These are phyloP conservation scores for Probaryconus sp. DNA, from an alignment of 1,140 invertebrate species.

Conservation along the genomic window DNA sequence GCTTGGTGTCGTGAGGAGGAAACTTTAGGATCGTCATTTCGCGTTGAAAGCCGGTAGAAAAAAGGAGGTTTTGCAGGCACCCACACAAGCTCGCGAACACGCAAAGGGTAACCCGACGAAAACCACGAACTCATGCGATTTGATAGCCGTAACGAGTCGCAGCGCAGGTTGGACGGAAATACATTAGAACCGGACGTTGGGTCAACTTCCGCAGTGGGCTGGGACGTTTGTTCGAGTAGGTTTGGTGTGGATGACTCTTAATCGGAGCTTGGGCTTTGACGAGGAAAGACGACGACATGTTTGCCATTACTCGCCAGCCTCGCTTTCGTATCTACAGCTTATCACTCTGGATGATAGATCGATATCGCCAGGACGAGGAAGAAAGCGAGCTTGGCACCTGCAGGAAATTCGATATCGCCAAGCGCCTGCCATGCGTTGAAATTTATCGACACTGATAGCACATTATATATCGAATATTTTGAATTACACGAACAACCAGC, in stretches of 20 bases:
- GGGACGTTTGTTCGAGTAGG: not conserved
- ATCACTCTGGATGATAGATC: slow-evolving; percentile 46
- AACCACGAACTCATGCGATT: slow-evolving; percentile 68
- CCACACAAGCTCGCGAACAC: not conserved
- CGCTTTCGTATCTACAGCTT: not conserved
- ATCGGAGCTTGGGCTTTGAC: not conserved
- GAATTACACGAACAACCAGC: slow-evolving; percentile 35
- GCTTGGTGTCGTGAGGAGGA: not conserved
- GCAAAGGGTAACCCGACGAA: slow-evolving; percentile 31
- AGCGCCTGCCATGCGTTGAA: slow-evolving; percentile 26
- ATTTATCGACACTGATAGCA: slow-evolving; percentile 38
- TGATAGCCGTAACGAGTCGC: slow-evolving; percentile 66
- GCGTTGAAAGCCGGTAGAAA: slow-evolving; percentile 3
- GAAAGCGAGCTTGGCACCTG: slow-evolving; percentile 40
- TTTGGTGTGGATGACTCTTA: slow-evolving; percentile 21
- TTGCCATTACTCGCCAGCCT: slow-evolving; percentile 11
- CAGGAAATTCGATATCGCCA: slow-evolving; percentile 54
- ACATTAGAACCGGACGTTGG: slow-evolving; percentile 72
- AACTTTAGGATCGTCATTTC: slow-evolving; percentile 16
- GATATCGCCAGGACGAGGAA: slow-evolving; percentile 35
- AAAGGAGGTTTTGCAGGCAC: not conserved
- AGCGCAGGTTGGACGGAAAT: slow-evolving; percentile 67
- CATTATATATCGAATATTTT: slow-evolving; percentile 42
- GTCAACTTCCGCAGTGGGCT: slow-evolving; percentile 60
- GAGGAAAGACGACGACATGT: slow-evolving; percentile 13